These are phyloP conservation scores for Pristionchus fissidentatus DNA, from an alignment of 2,888 invertebrate species.

Conservation along the genomic window DNA sequence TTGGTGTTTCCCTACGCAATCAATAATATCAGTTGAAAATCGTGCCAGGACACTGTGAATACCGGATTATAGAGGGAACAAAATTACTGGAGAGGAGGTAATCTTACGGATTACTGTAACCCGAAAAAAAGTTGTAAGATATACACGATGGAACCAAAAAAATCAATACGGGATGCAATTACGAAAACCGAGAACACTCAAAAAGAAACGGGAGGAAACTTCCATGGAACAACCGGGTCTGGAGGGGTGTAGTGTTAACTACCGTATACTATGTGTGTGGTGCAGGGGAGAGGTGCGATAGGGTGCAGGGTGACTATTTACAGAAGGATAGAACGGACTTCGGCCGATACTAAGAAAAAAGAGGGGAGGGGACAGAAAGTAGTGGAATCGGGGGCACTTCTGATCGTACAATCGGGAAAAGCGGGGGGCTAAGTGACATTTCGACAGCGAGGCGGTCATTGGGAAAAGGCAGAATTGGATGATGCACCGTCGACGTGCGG, in stretches of 20 bases:
- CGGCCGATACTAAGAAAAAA: no score
- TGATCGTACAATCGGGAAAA: background rate
- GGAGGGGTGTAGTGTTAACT: background rate
- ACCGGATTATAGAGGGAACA: background rate
- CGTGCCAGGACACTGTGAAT: background rate
- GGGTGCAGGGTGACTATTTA: background rate
- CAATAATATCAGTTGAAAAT: background rate
- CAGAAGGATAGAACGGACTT: background rate
- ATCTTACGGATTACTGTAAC: background rate
- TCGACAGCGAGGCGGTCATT: background rate
- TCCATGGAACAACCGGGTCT: conserved; percentile 17
- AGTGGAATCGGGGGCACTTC: background rate
- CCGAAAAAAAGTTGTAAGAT: conserved; percentile 3
- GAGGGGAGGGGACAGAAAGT: background rate
- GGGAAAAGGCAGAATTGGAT: background rate
- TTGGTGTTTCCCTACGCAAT: background rate
- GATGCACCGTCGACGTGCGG: no score
- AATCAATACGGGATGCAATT: background rate
- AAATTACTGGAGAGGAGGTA: background rate
- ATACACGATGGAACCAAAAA: no score
- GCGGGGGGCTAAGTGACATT: background rate
- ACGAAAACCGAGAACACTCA: background rate
- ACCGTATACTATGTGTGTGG: conserved; percentile 29
- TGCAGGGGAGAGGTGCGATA: background rate
- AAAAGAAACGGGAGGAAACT: background rate